A percentile compares a stretch with the other conserved stretches of the same genome.
These are phyloP conservation scores for Menidia beryllina DNA, from an alignment of 2,113 vertebrate genomes.

Conservation along the genomic window DNA sequence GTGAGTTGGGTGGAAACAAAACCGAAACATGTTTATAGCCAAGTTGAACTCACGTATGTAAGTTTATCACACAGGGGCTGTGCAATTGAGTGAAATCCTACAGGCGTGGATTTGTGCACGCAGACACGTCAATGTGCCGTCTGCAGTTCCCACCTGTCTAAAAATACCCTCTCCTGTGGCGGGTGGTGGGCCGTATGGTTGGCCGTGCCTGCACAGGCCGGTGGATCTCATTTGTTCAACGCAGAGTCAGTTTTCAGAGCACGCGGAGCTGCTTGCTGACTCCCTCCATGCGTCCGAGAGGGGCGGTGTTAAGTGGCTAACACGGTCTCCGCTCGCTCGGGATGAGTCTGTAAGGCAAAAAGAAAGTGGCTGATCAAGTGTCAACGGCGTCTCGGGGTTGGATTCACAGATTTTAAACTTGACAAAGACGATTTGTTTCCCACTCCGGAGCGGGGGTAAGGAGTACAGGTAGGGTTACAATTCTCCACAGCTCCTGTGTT, in stretches of 20 bases:
- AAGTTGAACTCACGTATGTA: neutral
- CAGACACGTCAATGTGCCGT: neutral
- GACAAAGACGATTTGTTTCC: neutral
- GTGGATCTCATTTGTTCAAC: constrained; percentile 30
- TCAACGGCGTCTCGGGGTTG: neutral
- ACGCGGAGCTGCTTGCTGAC: neutral
- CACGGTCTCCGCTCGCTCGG: neutral
- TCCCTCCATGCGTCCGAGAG: accelerated
- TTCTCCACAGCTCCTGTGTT: neutral
- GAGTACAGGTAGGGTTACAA: neutral
- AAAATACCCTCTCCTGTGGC: constrained; percentile 57
- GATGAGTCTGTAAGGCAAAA: neutral
- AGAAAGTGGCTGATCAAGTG: neutral
- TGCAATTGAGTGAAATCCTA: neutral
- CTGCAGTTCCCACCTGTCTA: constrained; percentile 27
- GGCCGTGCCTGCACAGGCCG: neutral
- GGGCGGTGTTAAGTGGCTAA: constrained; percentile 1
- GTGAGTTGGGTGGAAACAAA: neutral
- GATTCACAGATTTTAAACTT: neutral
- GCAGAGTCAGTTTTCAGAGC: constrained; percentile 1
- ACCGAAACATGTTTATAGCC: neutral
- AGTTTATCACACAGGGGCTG: neutral
- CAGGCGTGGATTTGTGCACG: too few relatives aligned
- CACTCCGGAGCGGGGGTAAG: constrained; percentile 30
- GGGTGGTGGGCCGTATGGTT: constrained; percentile 61